Base-by-base conservation (phyloP, 2,888 invertebrate genomes). In the Agrypnus murinus region DNA sequence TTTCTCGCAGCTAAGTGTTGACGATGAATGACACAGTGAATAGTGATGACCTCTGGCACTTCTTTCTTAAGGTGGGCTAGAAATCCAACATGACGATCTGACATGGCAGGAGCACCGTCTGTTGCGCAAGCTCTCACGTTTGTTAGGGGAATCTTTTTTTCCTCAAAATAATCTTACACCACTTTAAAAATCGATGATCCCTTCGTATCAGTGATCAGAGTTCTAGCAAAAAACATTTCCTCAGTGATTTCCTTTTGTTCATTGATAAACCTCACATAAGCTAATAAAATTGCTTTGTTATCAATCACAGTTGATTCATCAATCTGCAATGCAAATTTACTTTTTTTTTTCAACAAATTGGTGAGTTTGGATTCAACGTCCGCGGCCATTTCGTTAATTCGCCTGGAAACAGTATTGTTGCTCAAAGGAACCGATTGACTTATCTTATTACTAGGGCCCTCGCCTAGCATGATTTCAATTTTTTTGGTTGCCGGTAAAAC, bases 321-420 rank as follows among this genome's bases (percentile, higher is more conserved):
- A 31, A 46, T 1, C 46, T 60, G 60, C 8, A 63, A 8, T 14
- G 59, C 59, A 43, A 59, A 59, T 43, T 59, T 43, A 19, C 19
- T 6, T 50, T 68, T 74, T 10, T 64, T 62, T 63, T 75, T 74
- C 72, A 75, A 72, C 71, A 31, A 19, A 19, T 43, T 40, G 34
- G 71, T 10, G 71, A 59, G 67, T 74, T 64, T 68, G n/a, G n/a
- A n/a, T 66, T 32, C 69, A 73, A 75, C 69, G 65, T 77, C 74
- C 43, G 64, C 69, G 69, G 77, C n/a, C 15, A 65, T 57, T 31
- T 57, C 78, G 74, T 75, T 73, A 69, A 80, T 80, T 79, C 80
- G 77, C 46, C 79, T 75, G 72, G 75, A 74, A 75, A 79, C 77
- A 72, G 79, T 81, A 77, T 78, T 77, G 75, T 80, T n/a, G n/a